Evolutionary conservation across 2,113 vertebrate species (phyloP).

Genomic region (Glaucidium brasilianum): DNA sequence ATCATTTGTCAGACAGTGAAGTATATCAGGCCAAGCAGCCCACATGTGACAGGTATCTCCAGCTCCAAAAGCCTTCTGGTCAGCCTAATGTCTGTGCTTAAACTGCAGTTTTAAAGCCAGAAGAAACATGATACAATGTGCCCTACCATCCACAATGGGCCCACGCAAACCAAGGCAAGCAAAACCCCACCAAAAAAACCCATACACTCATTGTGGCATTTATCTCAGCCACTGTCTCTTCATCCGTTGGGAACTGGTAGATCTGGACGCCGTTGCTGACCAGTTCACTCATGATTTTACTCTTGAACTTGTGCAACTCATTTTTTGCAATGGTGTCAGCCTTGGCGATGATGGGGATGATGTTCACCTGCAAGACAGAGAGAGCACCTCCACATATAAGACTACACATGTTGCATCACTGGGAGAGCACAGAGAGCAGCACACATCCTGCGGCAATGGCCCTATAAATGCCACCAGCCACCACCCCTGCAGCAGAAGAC

Average conservation of each 20-base stretch:
- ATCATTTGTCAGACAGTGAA: not conserved
- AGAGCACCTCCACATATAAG: not conserved
- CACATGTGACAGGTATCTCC: not conserved
- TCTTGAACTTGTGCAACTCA: slow-evolving; percentile 85
- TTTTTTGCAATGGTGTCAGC: slow-evolving; percentile 85
- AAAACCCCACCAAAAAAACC: not conserved
- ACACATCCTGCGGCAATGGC: accelerated
- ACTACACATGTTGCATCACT: accelerated
- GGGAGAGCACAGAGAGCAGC: not conserved
- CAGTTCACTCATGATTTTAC: slow-evolving; percentile 85
- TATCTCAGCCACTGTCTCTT: slow-evolving; percentile 83
- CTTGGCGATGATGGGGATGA: slow-evolving; percentile 85
- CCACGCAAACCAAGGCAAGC: not conserved
- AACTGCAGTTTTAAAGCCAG: not conserved
- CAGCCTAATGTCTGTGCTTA: not conserved
- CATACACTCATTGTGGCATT: slow-evolving; percentile 84
- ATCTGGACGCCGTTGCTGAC: slow-evolving; percentile 86
- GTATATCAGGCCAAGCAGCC: not conserved
- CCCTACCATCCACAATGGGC: not conserved
- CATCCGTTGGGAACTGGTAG: slow-evolving; percentile 83
- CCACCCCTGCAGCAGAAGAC: not conserved
- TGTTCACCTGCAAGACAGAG: slow-evolving; percentile 78
- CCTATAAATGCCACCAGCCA: not conserved
- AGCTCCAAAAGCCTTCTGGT: not conserved
- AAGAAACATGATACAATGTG: accelerated